phyloP scores from a whole-genome alignment of 2,888 invertebrate species.

The Tenthredo distinguenda region DNA sequence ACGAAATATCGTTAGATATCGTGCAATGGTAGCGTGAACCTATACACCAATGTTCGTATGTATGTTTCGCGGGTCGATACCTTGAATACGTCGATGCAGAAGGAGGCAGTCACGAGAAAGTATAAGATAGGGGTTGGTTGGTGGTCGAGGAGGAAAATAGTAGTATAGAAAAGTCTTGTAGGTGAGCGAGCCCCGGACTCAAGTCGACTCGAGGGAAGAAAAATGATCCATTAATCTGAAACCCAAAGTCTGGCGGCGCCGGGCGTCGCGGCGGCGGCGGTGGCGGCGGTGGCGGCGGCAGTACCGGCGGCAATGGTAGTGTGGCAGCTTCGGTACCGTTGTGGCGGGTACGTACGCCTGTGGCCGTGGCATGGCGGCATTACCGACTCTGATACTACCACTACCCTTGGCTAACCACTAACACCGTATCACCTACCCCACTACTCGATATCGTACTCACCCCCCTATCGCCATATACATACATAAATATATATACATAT shows the following conservation, averaged over 20 bases:
- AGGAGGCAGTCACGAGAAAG: slow-evolving; percentile 37
- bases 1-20: background rate
- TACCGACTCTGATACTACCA: background rate
- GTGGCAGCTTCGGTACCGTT: slow-evolving; percentile 60
- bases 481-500: no score
- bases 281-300: slow-evolving; percentile 63
- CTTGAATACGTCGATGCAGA: slow-evolving; percentile 48
- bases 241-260: slow-evolving; percentile 90
- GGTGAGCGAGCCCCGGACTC: slow-evolving; percentile 72
- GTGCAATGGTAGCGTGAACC: background rate
- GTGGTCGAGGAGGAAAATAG: slow-evolving; percentile 66
- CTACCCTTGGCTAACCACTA: background rate
- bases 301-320: background rate
- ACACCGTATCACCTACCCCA: background rate
- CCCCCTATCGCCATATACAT: background rate
- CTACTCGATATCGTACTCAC: background rate
- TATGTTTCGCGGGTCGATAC: slow-evolving; percentile 17
- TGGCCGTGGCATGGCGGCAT: background rate
- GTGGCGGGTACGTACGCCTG: no score
- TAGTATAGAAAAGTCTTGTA: slow-evolving; percentile 60
- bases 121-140: slow-evolving; percentile 56
- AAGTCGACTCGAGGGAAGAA: slow-evolving; percentile 81
- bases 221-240: slow-evolving; percentile 92
- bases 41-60: background rate
- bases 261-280: slow-evolving; percentile 77